A percentile compares a stretch with the other conserved stretches of the same genome.
These are phyloP conservation scores for Porites rus DNA, from an alignment of 92 coral and sea anemone genomes.

Conservation along the genomic window DNA sequence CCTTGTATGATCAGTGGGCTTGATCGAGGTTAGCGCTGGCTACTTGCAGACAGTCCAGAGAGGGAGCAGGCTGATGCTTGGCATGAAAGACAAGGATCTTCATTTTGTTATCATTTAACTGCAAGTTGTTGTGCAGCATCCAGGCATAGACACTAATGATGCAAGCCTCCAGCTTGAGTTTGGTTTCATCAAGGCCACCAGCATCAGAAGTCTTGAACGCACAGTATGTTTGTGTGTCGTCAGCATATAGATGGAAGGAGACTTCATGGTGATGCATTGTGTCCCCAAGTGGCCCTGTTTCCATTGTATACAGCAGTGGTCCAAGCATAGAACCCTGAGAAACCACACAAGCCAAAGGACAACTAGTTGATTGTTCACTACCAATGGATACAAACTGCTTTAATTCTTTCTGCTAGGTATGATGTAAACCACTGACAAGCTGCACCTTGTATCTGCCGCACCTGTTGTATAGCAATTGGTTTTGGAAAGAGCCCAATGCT, in stretches of 20 bases:
- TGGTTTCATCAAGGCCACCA: constrained; percentile 27
- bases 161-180: constrained; percentile 33
- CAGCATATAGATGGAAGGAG: constrained; percentile 27
- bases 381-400: constrained; percentile 31
- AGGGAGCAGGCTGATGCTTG: too few relatives aligned
- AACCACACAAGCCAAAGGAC: background rate
- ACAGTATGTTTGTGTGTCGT: constrained; percentile 30
- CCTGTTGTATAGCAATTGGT: too few relatives aligned
- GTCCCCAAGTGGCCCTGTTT: constrained; percentile 29
- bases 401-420: constrained; percentile 23
- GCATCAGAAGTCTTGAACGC: constrained; percentile 34
- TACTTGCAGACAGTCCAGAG: too few relatives aligned
- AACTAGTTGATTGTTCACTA: constrained; percentile 43
- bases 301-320: constrained; percentile 17
- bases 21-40: too few relatives aligned
- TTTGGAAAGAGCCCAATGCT: too few relatives aligned
- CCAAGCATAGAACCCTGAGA: constrained; percentile 10
- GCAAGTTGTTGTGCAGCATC: constrained; percentile 40
- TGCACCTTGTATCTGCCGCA: constrained; percentile 8
- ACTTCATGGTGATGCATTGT: constrained; percentile 28
- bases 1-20: too few relatives aligned
- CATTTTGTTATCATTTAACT: too few relatives aligned
- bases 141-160: constrained; percentile 28
- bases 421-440: constrained; percentile 35
- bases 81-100: too few relatives aligned